Evolutionary conservation across 2,113 vertebrate genomes (phyloP).

Genomic region (Passer montanus): DNA sequence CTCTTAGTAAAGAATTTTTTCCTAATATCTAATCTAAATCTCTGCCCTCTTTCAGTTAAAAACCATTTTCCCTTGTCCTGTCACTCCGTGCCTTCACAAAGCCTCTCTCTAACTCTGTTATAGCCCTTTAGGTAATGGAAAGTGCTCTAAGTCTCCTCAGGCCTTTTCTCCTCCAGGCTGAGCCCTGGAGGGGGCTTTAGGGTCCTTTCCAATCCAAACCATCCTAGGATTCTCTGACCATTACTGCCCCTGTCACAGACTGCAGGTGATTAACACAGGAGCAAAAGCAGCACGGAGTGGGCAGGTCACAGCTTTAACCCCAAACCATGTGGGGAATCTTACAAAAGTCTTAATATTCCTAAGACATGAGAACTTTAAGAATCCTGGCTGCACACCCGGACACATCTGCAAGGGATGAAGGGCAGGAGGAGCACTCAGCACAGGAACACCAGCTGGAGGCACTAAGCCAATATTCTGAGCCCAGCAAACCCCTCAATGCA

Average conservation of each 20-base stretch:
- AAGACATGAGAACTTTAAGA: not conserved
- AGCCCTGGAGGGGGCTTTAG: not conserved
- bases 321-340: accelerated
- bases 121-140: not conserved
- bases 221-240: not conserved
- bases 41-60: not conserved
- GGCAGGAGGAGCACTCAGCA: not conserved
- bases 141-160: not conserved
- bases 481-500: not conserved
- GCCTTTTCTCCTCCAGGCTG: not conserved
- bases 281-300: not conserved
- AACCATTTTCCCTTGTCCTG: not conserved
- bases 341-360: not conserved
- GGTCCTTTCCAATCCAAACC: not conserved
- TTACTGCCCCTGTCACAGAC: not conserved
- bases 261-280: not conserved
- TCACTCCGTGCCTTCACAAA: not conserved
- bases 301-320: not conserved
- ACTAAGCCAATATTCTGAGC: not conserved
- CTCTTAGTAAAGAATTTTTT: not conserved
- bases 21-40: not conserved
- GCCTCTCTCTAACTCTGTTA: not conserved
- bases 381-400: not conserved
- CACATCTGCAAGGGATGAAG: not conserved
- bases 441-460: not conserved